A percentile compares a stretch with the other conserved stretches of the same genome.
Evolutionary conservation across 2,888 invertebrate genomes (phyloP).

Genomic region (Leptarthrus brevirostris): DNA sequence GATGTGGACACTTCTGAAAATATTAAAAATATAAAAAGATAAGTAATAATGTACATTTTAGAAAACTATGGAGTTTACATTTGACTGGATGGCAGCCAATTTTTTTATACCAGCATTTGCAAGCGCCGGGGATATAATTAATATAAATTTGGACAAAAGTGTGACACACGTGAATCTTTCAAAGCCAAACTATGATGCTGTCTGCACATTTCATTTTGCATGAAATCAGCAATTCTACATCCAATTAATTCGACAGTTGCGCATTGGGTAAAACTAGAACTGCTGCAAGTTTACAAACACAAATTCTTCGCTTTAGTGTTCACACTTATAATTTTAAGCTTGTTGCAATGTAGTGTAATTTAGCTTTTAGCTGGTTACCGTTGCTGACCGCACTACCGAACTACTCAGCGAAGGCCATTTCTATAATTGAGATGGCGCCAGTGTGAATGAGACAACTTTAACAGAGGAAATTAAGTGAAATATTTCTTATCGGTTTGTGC

Average conservation of each 20-base stretch:
- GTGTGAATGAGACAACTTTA: constrained; percentile 50
- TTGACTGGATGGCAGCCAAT: background rate
- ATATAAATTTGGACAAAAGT: background rate
- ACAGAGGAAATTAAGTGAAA: constrained; percentile 39
- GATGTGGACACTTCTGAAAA: constrained; percentile 68
- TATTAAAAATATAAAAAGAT: background rate
- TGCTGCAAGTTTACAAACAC: background rate
- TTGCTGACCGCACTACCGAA: constrained; percentile 27
- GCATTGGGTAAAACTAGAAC: background rate
- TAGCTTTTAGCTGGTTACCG: constrained; percentile 13
- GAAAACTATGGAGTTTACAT: background rate
- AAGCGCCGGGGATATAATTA: background rate
- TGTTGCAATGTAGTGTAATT: constrained; percentile 39
- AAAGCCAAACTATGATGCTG: background rate
- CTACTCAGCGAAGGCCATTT: constrained; percentile 49
- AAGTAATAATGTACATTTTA: constrained; percentile 48
- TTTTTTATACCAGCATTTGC: background rate
- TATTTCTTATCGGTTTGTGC: constrained; percentile 29
- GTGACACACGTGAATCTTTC: background rate
- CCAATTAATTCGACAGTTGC: background rate
- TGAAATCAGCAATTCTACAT: background rate
- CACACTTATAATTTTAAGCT: constrained; percentile 12
- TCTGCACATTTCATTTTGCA: background rate
- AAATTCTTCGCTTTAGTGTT: constrained; percentile 14
- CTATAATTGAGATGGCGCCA: constrained; percentile 58